Evolutionary conservation across 2,113 vertebrate species (phyloP).

Genomic region (Cyprinodon tularosa): DNA sequence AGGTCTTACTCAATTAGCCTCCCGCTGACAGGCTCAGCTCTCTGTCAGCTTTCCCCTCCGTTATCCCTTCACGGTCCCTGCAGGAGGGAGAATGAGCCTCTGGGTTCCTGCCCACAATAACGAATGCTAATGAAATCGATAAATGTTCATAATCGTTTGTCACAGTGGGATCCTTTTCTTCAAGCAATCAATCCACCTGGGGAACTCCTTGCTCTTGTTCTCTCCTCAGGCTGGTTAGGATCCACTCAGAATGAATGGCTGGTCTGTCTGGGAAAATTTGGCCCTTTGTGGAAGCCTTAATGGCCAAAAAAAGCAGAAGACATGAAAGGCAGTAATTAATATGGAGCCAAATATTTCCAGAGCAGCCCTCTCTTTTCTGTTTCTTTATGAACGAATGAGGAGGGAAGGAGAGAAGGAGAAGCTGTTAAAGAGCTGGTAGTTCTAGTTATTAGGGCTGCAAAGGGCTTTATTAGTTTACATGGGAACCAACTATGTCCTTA

Average conservation of each 20-base stretch:
- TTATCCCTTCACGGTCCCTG: conserved; percentile 21
- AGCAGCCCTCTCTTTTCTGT: conserved; percentile 43
- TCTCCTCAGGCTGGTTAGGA: conserved; percentile 42
- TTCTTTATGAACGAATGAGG: conserved; percentile 16
- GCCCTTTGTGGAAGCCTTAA: conserved; percentile 62
- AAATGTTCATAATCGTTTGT: conserved; percentile 78
- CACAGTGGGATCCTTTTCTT: conserved; percentile 64
- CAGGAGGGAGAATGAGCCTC: conserved; percentile 26
- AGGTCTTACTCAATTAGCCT: conserved; percentile 71
- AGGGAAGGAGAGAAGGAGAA: conserved; percentile 6
- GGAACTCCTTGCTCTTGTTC: conserved; percentile 29
- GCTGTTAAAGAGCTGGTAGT: conserved; percentile 15
- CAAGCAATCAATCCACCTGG: conserved; percentile 17
- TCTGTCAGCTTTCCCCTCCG: conserved; percentile 19
- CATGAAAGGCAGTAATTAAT: conserved; percentile 73
- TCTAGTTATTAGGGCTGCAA: conserved; percentile 14
- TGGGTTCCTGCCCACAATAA: conserved; percentile 40
- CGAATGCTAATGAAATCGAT: conserved; percentile 81
- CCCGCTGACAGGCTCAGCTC: conserved; percentile 55
- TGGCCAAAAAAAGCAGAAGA: conserved; percentile 43
- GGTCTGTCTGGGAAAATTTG: conserved; percentile 59
- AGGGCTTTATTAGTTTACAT: conserved; percentile 37
- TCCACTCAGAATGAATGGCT: conserved; percentile 49
- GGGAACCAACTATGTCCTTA: conserved; percentile 58
- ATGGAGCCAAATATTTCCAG: conserved; percentile 67